These are phyloP conservation scores for Amazona guildingii DNA, from an alignment of 2,113 vertebrate genomes.

Conservation along the genomic window DNA sequence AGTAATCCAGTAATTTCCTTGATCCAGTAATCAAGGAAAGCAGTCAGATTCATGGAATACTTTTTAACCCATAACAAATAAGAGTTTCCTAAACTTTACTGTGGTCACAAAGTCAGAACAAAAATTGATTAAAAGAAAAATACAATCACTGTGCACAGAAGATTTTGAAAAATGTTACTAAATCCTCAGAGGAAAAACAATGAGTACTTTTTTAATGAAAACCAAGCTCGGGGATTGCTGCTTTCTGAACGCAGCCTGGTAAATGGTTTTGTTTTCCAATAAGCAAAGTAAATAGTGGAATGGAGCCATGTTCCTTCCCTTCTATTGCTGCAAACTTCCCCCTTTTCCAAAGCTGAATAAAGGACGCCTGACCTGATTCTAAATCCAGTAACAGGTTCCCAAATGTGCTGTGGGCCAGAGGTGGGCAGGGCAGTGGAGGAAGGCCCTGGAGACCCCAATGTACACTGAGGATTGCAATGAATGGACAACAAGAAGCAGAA, in stretches of 20 bases:
- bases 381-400: background rate
- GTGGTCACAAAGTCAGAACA: background rate
- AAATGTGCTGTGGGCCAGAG: background rate
- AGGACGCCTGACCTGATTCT: background rate
- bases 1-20: background rate
- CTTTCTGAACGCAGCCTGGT: conserved; percentile 25
- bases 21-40: conserved; percentile 33
- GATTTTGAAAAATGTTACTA: conserved; percentile 14
- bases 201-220: conserved; percentile 28
- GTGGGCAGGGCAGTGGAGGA: background rate
- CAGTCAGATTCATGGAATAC: background rate
- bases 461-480: background rate
- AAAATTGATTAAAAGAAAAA: background rate
- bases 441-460: background rate
- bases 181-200: conserved; percentile 5
- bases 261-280: conserved; percentile 41
- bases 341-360: background rate
- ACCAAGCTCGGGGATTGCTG: conserved; percentile 2
- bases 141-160: background rate
- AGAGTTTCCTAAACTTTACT: conserved; percentile 39
- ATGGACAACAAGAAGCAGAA: conserved; percentile 17
- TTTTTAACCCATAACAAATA: conserved; percentile 42
- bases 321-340: background rate
- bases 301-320: background rate
- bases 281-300: conserved; percentile 51